A percentile compares a stretch with the other conserved stretches of the same genome.
Conservation (phyloP, 2,888 invertebrate species). For the Rhamnusium bicolor region DNA sequence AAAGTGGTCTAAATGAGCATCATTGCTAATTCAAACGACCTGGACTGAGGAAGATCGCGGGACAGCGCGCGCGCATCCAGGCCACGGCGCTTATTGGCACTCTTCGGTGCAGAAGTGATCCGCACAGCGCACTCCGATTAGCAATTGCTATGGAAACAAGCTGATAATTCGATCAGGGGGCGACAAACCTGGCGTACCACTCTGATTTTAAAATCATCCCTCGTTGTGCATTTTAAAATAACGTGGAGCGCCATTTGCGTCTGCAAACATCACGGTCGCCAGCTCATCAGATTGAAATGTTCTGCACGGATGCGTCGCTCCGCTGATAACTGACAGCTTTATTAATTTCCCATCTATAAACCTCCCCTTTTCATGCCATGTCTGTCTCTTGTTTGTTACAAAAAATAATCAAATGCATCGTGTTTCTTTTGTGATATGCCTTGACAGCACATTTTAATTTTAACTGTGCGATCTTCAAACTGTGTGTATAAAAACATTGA, state of each 20-base stretch:
- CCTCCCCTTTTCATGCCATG: conserved; percentile 57
- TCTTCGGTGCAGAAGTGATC: conserved; percentile 68
- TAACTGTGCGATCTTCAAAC: conserved; percentile 16
- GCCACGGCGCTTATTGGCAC: conserved; percentile 68
- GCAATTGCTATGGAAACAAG: conserved; percentile 77
- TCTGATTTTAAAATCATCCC: conserved; percentile 71
- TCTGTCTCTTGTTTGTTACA: conserved; percentile 55
- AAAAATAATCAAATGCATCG: conserved; percentile 60
- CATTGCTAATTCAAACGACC: conserved; percentile 33
- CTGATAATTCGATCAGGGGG: conserved; percentile 68
- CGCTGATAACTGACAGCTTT: conserved; percentile 83
- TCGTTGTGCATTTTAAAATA: conserved; percentile 64
- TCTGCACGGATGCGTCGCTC: conserved; percentile 67
- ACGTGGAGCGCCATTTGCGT: conserved; percentile 71
- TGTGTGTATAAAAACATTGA: background rate
- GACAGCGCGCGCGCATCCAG: conserved; percentile 39
- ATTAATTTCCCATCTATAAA: conserved; percentile 79
- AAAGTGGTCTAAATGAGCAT: background rate
- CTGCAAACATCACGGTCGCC: conserved; percentile 67
- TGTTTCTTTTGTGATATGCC: conserved; percentile 47
- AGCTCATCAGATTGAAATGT: conserved; percentile 71
- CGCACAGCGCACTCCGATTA: conserved; percentile 73
- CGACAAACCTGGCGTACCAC: conserved; percentile 70
- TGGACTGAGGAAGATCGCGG: conserved; percentile 9
- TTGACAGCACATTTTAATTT: conserved; percentile 49